Conservation (phyloP, 23 tunicate species). For the Diplosoma virens region DNA sequence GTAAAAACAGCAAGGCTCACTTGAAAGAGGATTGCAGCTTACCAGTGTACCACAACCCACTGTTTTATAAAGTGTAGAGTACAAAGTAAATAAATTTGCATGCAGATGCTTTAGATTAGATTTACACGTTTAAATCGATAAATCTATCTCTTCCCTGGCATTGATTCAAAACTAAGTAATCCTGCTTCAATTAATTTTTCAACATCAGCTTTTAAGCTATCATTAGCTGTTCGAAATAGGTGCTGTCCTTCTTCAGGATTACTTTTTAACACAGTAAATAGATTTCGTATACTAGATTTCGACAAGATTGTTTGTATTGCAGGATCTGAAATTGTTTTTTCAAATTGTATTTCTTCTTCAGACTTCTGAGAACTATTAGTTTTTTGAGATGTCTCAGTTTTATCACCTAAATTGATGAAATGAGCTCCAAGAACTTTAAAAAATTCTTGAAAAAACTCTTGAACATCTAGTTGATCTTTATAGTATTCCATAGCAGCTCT, state of each 20-base stretch:
- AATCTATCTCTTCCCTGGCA: no score
- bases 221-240: conserved; percentile 36
- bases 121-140: no score
- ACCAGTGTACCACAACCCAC: no score
- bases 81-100: no score
- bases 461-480: conserved; percentile 69
- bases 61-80: no score
- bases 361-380: not conserved
- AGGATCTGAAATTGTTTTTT: conserved; percentile 43
- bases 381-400: not conserved
- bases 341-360: conserved; percentile 56
- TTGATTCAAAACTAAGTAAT: conserved; percentile 27
- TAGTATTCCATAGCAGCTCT: conserved; percentile 74
- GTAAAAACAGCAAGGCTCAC: no score
- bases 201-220: conserved; percentile 59
- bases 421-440: conserved; percentile 71
- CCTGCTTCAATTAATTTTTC: conserved; percentile 59
- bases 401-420: conserved; percentile 50
- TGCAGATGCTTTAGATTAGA: no score
- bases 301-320: conserved; percentile 56
- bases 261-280: conserved; percentile 37
- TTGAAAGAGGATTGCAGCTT: no score
- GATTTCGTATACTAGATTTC: conserved; percentile 57
- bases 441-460: conserved; percentile 66
- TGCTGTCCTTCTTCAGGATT: conserved; percentile 61